Evolutionary conservation across 2,113 vertebrate species (phyloP).

Genomic region (Helogale parvula): DNA sequence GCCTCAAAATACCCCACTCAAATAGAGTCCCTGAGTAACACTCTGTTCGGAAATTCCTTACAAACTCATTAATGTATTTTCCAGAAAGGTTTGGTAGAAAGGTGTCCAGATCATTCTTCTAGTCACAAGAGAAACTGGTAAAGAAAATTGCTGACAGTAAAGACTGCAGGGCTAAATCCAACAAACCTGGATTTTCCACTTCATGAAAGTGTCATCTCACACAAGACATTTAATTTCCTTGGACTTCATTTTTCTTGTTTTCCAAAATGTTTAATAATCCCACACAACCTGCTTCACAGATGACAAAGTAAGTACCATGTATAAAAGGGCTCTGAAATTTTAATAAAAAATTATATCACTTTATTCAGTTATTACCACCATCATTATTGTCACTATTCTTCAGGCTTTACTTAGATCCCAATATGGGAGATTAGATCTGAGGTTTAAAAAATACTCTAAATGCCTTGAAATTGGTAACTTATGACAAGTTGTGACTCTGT

Average conservation of each 20-base stretch:
- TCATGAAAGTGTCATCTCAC: constrained; percentile 43
- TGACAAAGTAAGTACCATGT: background rate
- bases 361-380: background rate
- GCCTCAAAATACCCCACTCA: background rate
- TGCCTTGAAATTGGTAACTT: background rate
- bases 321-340: constrained; percentile 9
- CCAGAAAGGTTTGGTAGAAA: constrained; percentile 44
- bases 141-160: constrained; percentile 51
- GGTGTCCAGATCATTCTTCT: constrained; percentile 40
- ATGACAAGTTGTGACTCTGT: background rate
- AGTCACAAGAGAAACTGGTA: constrained; percentile 50
- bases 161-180: background rate
- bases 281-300: background rate
- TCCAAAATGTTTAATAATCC: constrained; percentile 35
- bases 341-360: background rate
- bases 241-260: constrained; percentile 39
- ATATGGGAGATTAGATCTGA: background rate
- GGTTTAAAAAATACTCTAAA: background rate
- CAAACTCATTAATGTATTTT: constrained; percentile 55
- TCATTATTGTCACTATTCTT: background rate
- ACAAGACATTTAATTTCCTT: constrained; percentile 55
- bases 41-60: constrained; percentile 41
- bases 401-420: background rate
- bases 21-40: background rate
- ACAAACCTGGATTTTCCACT: constrained; percentile 53